Evolutionary conservation across 1,140 invertebrate genomes (phyloP).

Genomic region (Cydia splendana): DNA sequence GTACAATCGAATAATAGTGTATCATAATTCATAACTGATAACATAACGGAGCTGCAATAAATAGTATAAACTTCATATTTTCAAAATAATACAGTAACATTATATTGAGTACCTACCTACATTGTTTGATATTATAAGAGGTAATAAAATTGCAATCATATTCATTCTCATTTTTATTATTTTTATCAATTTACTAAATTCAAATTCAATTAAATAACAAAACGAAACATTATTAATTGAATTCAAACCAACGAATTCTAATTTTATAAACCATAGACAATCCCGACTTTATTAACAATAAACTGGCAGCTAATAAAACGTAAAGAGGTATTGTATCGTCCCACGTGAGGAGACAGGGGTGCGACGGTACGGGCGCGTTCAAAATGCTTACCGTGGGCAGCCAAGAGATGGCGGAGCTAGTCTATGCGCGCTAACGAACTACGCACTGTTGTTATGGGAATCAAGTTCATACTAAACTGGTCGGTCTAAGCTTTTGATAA

Average conservation of each 20-base stretch:
- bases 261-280: conserved; percentile 9
- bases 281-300: conserved; percentile 14
- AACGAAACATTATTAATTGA: neutral
- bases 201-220: neutral
- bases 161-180: neutral
- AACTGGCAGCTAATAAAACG: conserved; percentile 34
- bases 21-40: no score
- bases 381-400: neutral
- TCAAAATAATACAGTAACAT: no score
- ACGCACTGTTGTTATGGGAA: neutral
- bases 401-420: neutral
- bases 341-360: conserved; percentile 30
- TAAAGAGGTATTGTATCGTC: conserved; percentile 32
- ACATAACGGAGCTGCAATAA: no score
- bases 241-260: neutral
- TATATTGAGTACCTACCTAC: no score
- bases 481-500: neutral
- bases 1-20: no score
- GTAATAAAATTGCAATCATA: neutral
- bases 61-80: no score
- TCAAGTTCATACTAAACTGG: neutral
- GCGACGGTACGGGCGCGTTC: neutral
- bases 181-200: neutral
- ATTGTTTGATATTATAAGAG: neutral
- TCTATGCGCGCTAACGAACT: neutral